These are phyloP conservation scores for Fabriciana adippe DNA, from an alignment of 2,888 invertebrate species.

Conservation along the genomic window DNA sequence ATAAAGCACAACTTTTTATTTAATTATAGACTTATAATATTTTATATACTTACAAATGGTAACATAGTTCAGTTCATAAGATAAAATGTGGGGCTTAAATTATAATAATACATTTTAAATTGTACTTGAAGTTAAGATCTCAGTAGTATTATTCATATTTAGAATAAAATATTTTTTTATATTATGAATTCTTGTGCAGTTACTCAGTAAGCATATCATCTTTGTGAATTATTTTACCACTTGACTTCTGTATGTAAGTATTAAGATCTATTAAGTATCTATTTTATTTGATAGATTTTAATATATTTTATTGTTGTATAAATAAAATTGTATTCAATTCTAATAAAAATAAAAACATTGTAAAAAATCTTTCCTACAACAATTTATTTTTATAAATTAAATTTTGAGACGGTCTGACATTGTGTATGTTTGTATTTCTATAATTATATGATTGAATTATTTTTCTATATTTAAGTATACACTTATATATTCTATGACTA, in stretches of 20 bases:
- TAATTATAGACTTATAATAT: conserved; percentile 1
- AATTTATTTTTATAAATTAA: conserved; percentile 7
- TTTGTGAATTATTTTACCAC: conserved; percentile 11
- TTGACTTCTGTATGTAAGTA: conserved; percentile 1
- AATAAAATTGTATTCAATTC: neutral
- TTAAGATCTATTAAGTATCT: conserved; percentile 4
- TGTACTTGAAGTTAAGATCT: neutral
- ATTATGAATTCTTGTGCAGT: conserved; percentile 3
- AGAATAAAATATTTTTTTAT: conserved; percentile 2
- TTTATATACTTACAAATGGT: conserved; percentile 1
- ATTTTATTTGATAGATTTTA: conserved; percentile 6
- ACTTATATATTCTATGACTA: neutral
- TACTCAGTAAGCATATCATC: conserved; percentile 19
- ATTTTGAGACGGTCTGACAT: conserved; percentile 2
- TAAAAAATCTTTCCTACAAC: neutral
- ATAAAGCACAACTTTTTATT: conserved; percentile 18
- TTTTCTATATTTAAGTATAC: conserved; percentile 1
- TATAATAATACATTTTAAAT: neutral
- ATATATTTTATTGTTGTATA: neutral
- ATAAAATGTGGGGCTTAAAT: neutral
- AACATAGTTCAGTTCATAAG: neutral
- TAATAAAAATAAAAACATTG: neutral
- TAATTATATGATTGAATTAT: conserved; percentile 8
- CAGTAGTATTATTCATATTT: neutral
- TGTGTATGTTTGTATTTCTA: neutral